phyloP scores from a whole-genome alignment of 1,140 invertebrate genomes.

The Trichonephila clavipes region DNA sequence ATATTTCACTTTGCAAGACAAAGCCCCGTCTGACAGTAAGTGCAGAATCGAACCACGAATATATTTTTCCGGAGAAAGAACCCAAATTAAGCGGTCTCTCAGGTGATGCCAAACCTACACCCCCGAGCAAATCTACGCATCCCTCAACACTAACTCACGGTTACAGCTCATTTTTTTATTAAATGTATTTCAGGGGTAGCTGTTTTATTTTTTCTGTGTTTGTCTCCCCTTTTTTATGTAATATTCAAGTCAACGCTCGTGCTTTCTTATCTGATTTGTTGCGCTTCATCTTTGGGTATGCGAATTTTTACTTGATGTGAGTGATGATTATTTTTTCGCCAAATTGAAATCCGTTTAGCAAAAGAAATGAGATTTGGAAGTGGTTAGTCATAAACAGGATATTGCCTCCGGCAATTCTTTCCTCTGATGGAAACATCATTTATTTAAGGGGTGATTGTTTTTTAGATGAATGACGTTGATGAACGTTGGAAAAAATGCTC shows the following conservation, averaged over 20 bases:
- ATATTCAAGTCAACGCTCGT: not conserved
- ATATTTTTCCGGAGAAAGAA: conserved; percentile 14
- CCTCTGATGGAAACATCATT: not conserved
- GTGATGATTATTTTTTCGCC: not conserved
- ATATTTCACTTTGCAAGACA: conserved; percentile 59
- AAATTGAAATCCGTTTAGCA: not conserved
- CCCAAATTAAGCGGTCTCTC: conserved; percentile 40
- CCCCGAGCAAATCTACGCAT: not conserved
- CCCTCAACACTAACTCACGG: not conserved
- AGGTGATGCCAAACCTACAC: too few species aligned
- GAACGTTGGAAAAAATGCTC: not conserved
- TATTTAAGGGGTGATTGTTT: not conserved
- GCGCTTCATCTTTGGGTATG: not conserved
- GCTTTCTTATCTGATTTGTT: not conserved
- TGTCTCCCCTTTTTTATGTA: not conserved
- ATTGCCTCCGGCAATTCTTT: not conserved
- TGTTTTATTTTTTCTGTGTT: not conserved
- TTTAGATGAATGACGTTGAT: not conserved
- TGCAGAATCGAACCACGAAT: conserved; percentile 36
- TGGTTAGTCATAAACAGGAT: not conserved
- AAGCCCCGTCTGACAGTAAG: conserved; percentile 48
- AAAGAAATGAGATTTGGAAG: not conserved
- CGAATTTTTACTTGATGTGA: not conserved
- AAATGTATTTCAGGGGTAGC: not conserved
- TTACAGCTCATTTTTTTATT: not conserved